Evolutionary conservation across 1,140 invertebrate genomes (phyloP), one percentile per base, ranked within the genome.

Genomic region (Philotrypesis tridentata): DNA sequence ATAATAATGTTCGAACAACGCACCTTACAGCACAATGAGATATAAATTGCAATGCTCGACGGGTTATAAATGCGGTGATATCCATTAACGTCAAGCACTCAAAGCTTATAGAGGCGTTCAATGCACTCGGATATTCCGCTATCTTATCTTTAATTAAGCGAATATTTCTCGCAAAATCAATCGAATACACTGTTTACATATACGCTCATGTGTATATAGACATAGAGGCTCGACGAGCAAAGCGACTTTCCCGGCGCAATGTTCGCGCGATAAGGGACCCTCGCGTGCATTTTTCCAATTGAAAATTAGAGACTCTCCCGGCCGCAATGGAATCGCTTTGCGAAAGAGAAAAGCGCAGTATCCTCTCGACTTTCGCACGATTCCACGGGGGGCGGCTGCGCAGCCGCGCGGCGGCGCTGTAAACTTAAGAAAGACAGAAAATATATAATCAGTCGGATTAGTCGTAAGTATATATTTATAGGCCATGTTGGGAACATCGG

Each of bases 401-500:
- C 76, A 12, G 33, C n/a, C n/a, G n/a, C n/a, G n/a, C n/a, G n/a
- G n/a, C n/a, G n/a, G n/a, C n/a, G n/a, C 27, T 76, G 33, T n/a
- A 31, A 71, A 74, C 73, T 82, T 82, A 82, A 65, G 55, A 63
- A 82, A 82, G 55, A 82, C 67, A 82, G 40, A 23, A 23, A 74
- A 60, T 4, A 60, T 4, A 76, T 27, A 76, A 71, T 79, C 25
- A 71, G 65, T 79, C n/a, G 67, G 48, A 79, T 71, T 40, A 14
- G 25, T 29, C 48, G 9, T 0, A 43, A 43, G 12, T 82, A 84
- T 87, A n/a, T 82, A 84, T 87, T 86, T 84, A 86, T 86, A 65
- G 82, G 82, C 68, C 63, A 81, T 82, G n/a, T 85, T 85, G 85
- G 85, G 85, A 87, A 86, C 85, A 86, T 86, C 68, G 85, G 84